phyloP scores from a whole-genome alignment of 2,888 invertebrate genomes.

The Dynastes hyllus region DNA sequence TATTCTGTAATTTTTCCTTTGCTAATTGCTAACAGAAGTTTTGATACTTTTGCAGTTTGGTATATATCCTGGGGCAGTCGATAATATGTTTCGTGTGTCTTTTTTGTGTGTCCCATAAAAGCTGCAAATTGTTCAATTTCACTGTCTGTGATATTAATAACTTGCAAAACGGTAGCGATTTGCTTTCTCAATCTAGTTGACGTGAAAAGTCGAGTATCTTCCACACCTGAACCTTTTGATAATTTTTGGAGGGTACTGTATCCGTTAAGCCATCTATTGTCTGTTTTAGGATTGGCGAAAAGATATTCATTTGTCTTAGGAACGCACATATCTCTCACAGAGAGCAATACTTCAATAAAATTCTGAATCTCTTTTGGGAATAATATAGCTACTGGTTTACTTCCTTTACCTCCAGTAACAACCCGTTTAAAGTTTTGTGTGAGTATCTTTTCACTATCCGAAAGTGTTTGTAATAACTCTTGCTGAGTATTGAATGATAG shows the following conservation, averaged over 20 bases:
- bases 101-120: conserved; percentile 61
- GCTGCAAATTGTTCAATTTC: conserved; percentile 60
- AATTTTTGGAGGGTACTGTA: conserved; percentile 57
- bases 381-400: too few relatives aligned
- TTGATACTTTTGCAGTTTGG: conserved; percentile 45
- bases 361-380: too few relatives aligned
- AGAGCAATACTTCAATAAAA: too few relatives aligned
- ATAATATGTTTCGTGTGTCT: conserved; percentile 57
- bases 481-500: too few relatives aligned
- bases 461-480: too few relatives aligned
- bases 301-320: conserved; percentile 57
- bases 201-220: conserved; percentile 55
- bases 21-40: conserved; percentile 52
- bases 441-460: too few relatives aligned
- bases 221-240: conserved; percentile 53
- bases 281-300: conserved; percentile 56
- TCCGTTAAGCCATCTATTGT: conserved; percentile 56
- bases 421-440: too few relatives aligned
- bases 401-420: too few relatives aligned
- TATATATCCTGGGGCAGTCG: conserved; percentile 21
- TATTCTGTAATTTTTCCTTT: conserved; percentile 49
- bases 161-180: conserved; percentile 56
- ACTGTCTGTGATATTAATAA: conserved; percentile 55
- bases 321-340: conserved; percentile 36
- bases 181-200: conserved; percentile 59